Base-by-base conservation (phyloP, 2,888 invertebrate species). In the Agrilus mali region DNA sequence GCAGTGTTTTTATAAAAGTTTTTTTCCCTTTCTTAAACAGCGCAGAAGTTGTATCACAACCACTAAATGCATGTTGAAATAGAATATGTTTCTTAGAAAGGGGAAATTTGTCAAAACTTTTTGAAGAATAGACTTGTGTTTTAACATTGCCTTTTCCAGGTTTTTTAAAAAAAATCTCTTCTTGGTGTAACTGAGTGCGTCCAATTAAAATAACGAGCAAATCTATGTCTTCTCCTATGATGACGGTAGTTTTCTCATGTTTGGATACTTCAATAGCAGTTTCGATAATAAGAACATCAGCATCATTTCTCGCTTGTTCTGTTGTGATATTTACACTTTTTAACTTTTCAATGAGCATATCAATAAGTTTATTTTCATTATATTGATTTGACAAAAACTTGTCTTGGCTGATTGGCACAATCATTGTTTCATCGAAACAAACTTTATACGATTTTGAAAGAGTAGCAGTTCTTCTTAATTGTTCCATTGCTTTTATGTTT, bases 221-320 rank as follows among this genome's bases (percentile, higher is more conserved):
- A 59, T 62, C 58, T 36, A 60, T 57, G 54, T 63, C 61, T 59
- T 61, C 53, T 56, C 58, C 57, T 53, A 61, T 54, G 45, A 61
- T 58, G 50, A 59, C 56, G 22, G 50, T 45, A 44, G 50, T 56
- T 34, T 34, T 51, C 41, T 49, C 22, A 47, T 46, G 46, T 49
- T 54, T 39, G 37, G 55, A 57, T 55, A 45, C 44, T 45, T 47
- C 56, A 53, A 60, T 57, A 47, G 60, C 59, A 50, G 60, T 60
- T 42, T 64, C 56, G 38, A 63, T 50, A 45, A 63, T 63, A 37
- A 61, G 55, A 50, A 60, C 58, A 59, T 60, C 57, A n/a, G n/a
- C n/a, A n/a, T n/a, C n/a, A n/a, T n/a, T n/a, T 55, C 49, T 49
- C 46, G 59, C 58, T 56, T 58, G 56, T 55, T 59, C 57, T 53